Conservation (phyloP, 1,140 invertebrate genomes). For the Galleria mellonella region DNA sequence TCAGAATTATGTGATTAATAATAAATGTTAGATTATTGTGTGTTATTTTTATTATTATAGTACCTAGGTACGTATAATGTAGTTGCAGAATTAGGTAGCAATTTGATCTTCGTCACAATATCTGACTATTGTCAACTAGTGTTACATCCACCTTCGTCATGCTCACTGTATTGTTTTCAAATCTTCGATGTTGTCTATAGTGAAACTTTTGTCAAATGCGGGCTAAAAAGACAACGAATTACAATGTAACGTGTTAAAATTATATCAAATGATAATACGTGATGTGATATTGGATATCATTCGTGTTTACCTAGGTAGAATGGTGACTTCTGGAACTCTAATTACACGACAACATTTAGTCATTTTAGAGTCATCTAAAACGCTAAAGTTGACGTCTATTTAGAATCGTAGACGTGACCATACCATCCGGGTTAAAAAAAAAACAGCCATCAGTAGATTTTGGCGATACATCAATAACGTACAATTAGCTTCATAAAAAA, state of each 20-base stretch:
- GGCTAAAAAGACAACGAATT: slow-evolving; percentile 62
- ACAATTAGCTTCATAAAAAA: too few species aligned
- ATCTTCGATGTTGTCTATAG: slow-evolving; percentile 17
- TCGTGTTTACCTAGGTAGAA: background rate
- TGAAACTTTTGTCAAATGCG: slow-evolving; percentile 64
- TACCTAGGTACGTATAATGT: background rate
- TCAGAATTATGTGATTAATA: slow-evolving; percentile 63
- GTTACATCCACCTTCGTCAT: too few species aligned
- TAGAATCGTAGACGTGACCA: too few species aligned
- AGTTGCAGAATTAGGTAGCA: slow-evolving; percentile 9
- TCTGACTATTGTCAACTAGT: background rate
- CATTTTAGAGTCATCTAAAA: too few species aligned
- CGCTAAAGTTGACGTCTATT: too few species aligned
- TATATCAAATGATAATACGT: slow-evolving; percentile 9
- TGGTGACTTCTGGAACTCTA: background rate
- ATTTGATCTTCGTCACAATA: background rate
- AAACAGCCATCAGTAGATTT: too few species aligned
- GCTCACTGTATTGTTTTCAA: background rate
- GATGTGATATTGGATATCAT: slow-evolving; percentile 14
- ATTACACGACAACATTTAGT: too few species aligned
- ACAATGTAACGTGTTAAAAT: slow-evolving; percentile 13
- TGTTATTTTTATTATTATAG: slow-evolving; percentile 18
- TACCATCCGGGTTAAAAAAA: too few species aligned
- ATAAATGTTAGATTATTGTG: slow-evolving; percentile 38
- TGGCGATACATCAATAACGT: too few species aligned